phyloP scores from a whole-genome alignment of 2,797 vertebrate genomes.

The Danio albolineatus region DNA sequence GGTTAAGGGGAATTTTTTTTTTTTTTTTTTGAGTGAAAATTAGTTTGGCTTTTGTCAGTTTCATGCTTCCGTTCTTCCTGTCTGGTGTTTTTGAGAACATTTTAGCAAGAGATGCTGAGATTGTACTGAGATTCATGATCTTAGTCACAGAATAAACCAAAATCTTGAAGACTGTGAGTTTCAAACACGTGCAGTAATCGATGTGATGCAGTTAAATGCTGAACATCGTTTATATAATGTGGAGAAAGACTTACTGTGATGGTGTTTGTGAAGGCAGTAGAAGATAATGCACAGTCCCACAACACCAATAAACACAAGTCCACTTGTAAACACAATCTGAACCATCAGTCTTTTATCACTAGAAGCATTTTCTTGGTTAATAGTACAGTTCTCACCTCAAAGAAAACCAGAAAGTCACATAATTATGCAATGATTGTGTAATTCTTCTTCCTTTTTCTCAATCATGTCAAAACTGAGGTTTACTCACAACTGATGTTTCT shows the following conservation, averaged over 20 bases:
- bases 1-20: not conserved
- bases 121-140: not conserved
- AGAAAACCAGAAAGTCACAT: not conserved
- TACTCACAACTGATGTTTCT: slow-evolving; percentile 49
- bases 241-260: slow-evolving; percentile 45
- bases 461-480: not conserved
- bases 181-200: no score
- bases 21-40: not conserved
- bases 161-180: not conserved
- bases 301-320: not conserved
- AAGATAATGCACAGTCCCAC: slow-evolving; percentile 40
- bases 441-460: not conserved
- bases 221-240: no score
- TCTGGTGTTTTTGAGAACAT: slow-evolving; percentile 6
- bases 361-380: not conserved
- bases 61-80: slow-evolving; percentile 24
- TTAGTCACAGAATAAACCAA: not conserved
- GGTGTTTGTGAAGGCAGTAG: slow-evolving; percentile 29
- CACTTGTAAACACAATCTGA: not conserved
- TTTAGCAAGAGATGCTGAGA: not conserved
- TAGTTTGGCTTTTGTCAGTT: not conserved
- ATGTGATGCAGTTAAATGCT: not conserved
- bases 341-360: not conserved
- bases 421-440: not conserved
- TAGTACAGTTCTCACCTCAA: not conserved